Evolutionary conservation across 2,888 invertebrate genomes (phyloP).

Genomic region (Drosophila antonietae): DNA sequence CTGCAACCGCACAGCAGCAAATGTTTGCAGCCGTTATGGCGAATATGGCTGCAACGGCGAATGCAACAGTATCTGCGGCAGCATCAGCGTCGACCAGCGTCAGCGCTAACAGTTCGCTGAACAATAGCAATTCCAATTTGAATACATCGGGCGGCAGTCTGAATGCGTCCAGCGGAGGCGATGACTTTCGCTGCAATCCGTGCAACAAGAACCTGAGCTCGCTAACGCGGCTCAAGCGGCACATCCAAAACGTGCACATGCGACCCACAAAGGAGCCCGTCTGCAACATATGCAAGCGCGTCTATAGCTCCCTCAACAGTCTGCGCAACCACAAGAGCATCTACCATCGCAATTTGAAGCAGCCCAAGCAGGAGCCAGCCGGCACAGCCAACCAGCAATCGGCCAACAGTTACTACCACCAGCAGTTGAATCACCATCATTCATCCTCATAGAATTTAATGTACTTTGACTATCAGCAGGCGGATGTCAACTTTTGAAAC

Average conservation of each 20-base stretch:
- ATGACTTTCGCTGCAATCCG: conserved; percentile 95
- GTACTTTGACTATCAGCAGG: conserved; percentile 82
- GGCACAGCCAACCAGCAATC: conserved; percentile 55
- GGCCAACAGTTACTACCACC: conserved; percentile 67
- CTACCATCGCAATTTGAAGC: conserved; percentile 93
- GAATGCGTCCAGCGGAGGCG: conserved; percentile 85
- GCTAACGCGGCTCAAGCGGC: conserved; percentile 94
- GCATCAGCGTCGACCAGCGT: conserved; percentile 80
- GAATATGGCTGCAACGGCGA: conserved; percentile 78
- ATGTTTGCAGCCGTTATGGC: conserved; percentile 82
- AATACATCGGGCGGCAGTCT: conserved; percentile 67
- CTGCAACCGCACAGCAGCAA: conserved; percentile 73
- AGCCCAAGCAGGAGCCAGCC: conserved; percentile 85
- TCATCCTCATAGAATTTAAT: conserved; percentile 84
- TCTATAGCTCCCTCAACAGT: conserved; percentile 95
- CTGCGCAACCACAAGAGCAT: conserved; percentile 96
- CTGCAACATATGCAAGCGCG: conserved; percentile 96
- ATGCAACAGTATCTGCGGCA: conserved; percentile 43
- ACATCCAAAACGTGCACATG: conserved; percentile 96
- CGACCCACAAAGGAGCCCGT: conserved; percentile 95
- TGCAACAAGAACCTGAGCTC: conserved; percentile 96
- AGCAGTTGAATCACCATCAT: conserved; percentile 81
- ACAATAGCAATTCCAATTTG: conserved; percentile 70
- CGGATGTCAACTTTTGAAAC: conserved; percentile 78
- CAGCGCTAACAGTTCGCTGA: conserved; percentile 66